Evolutionary conservation across 2,888 invertebrate species (phyloP).

Genomic region (Lymantria dispar): DNA sequence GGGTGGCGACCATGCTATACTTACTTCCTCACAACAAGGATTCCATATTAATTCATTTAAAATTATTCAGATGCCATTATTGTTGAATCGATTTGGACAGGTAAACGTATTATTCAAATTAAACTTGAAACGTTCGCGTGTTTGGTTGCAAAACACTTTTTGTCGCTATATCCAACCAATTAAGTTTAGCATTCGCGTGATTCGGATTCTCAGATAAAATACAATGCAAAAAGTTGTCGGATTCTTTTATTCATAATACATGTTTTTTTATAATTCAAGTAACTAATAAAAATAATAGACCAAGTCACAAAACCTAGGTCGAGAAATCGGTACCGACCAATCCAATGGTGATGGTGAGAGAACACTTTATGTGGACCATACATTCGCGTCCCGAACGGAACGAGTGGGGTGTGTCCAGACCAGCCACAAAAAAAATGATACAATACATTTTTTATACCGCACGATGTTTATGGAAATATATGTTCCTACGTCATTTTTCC

Average conservation of each 20-base stretch:
- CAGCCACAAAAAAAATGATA: too few relatives aligned
- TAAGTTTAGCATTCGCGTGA: slow-evolving; percentile 69
- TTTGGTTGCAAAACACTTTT: slow-evolving; percentile 66
- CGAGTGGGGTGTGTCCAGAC: too few relatives aligned
- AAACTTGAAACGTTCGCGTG: slow-evolving; percentile 61
- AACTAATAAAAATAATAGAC: slow-evolving; percentile 15
- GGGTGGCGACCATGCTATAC: too few relatives aligned
- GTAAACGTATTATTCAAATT: slow-evolving; percentile 72
- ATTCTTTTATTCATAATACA: slow-evolving; percentile 29
- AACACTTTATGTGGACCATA: too few relatives aligned
- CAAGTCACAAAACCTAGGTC: too few relatives aligned
- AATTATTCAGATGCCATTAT: slow-evolving; percentile 61
- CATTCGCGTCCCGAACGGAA: too few relatives aligned
- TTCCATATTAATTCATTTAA: slow-evolving; percentile 34
- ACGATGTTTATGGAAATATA: too few relatives aligned
- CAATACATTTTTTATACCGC: too few relatives aligned
- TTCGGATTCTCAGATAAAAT: slow-evolving; percentile 55
- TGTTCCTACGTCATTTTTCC: too few relatives aligned
- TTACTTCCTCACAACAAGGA: slow-evolving; percentile 11
- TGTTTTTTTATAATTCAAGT: slow-evolving; percentile 18
- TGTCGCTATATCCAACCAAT: slow-evolving; percentile 66
- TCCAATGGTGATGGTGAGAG: too few relatives aligned
- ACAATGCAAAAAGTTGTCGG: slow-evolving; percentile 28
- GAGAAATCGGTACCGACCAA: too few relatives aligned
- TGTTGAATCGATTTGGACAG: slow-evolving; percentile 56